Conservation (phyloP, 2,113 vertebrate genomes). For the Anoura caudifer region DNA sequence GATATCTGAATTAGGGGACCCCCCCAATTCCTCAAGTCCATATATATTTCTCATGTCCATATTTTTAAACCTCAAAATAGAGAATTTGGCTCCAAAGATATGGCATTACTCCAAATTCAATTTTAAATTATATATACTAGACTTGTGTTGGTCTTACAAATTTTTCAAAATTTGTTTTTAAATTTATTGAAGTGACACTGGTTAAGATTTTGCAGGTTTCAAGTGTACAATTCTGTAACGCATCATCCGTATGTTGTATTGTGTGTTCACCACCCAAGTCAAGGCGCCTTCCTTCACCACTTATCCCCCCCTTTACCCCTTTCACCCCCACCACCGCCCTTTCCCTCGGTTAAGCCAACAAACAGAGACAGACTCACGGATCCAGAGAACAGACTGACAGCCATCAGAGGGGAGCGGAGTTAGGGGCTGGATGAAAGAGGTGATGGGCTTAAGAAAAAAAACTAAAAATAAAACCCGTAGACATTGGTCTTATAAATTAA, state of each 20-base stretch:
- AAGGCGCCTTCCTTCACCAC: not conserved
- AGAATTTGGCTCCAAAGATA: slow-evolving; percentile 32
- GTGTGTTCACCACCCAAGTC: too few species aligned
- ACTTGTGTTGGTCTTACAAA: slow-evolving; percentile 21
- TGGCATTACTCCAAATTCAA: slow-evolving; percentile 53
- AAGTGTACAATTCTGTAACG: too few species aligned
- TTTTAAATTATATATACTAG: slow-evolving; percentile 60
- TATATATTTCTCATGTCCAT: slow-evolving; percentile 10
- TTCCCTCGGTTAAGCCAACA: not conserved
- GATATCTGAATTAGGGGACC: slow-evolving; percentile 9
- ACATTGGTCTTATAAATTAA: slow-evolving; percentile 52
- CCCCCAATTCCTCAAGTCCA: slow-evolving; percentile 12
- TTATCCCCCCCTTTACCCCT: not conserved
- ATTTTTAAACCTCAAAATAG: slow-evolving; percentile 45
- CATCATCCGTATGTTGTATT: too few species aligned
- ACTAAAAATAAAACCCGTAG: not conserved
- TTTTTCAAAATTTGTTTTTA: not conserved
- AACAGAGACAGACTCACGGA: not conserved
- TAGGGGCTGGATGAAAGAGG: not conserved
- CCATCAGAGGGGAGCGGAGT: not conserved
- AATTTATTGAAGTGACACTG: not conserved
- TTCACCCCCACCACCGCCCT: not conserved
- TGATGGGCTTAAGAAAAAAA: not conserved
- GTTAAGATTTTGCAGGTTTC: too few species aligned
- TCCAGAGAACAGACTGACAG: not conserved